Evolutionary conservation across 1,140 invertebrate species (phyloP), one percentile per base, ranked within the genome.

Genomic region (Magallana gigas): DNA sequence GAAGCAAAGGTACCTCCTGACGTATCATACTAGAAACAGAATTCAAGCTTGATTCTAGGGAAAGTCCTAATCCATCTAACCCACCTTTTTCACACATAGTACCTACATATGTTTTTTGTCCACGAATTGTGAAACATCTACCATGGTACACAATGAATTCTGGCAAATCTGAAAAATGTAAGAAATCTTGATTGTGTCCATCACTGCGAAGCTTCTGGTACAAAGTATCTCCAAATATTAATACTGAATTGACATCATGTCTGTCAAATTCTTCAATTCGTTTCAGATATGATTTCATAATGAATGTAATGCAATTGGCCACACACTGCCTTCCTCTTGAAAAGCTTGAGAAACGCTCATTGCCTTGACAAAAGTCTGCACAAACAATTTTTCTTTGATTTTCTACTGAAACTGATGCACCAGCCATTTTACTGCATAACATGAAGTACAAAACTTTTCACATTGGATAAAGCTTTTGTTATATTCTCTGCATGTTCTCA

Each of bases 241-340:
- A 68, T n/a, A 68, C 18, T 68, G 62, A 12, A n/a, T 68, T 12
- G 16, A 68, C 7, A 68, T 68, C 62, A 16, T 68, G 14, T n/a
- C 7, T 68, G 11, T 16, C n/a, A n/a, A 68, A 68, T 8, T 12
- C 11, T 68, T 12, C 12, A 12, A 68, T 12, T n/a, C 62, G 16
- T 68, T 68, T 68, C 7, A 68, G 18, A 68, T 16, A n/a, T 16
- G 12, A 68, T 7, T 16, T 16, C 11, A 68, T n/a, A 16, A 68
- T 12, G n/a, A 68, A 68, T 8, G n/a, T n/a, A 68, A 68, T 16
- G n/a, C 62, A 16, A n/a, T 68, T 68, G 16, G 62, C n/a, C 62
- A 68, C n/a, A 68, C 62, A 68, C n/a, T 68, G 62, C 62, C 62
- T 68, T n/a, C 62, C 62, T 68, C 62, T 68, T 68, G 62, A 68